Evolutionary conservation across 2,888 invertebrate species (phyloP).

Genomic region (Itoplectis maculator): DNA sequence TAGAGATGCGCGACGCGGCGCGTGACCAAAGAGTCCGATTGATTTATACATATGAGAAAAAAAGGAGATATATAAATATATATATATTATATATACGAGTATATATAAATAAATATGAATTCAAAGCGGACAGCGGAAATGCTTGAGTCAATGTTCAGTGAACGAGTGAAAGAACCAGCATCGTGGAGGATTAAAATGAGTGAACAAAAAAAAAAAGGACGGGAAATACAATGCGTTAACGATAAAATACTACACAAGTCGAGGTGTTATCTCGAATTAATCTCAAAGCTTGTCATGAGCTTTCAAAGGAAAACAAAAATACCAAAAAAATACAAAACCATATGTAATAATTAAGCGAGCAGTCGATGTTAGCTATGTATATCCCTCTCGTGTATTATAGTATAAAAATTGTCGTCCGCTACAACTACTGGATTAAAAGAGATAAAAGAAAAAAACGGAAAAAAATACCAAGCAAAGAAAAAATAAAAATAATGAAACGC

Average conservation of each 20-base stretch:
- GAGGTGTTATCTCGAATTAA: conserved; percentile 67
- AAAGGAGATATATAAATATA: too few species aligned
- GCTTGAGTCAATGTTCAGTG: conserved; percentile 62
- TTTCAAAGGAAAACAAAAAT: conserved; percentile 74
- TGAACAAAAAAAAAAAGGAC: conserved; percentile 15
- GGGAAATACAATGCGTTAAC: conserved; percentile 20
- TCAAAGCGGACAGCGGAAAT: conserved; percentile 51
- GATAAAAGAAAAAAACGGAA: conserved; percentile 54
- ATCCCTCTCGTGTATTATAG: conserved; percentile 81
- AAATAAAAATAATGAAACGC: conserved; percentile 67
- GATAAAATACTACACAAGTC: conserved; percentile 55
- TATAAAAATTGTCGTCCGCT: conserved; percentile 81
- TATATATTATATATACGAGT: too few species aligned
- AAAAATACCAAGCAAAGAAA: conserved; percentile 44
- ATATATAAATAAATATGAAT: conserved; percentile 10
- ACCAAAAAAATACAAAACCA: conserved; percentile 70
- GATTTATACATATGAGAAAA: conserved; percentile 32
- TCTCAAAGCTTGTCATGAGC: conserved; percentile 75
- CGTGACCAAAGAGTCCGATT: conserved; percentile 35
- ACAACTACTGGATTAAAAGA: conserved; percentile 78
- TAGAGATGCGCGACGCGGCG: conserved; percentile 8
- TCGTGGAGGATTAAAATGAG: conserved; percentile 41
- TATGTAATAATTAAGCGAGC: conserved; percentile 79
- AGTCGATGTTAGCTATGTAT: conserved; percentile 82
- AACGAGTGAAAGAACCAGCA: conserved; percentile 66